Evolutionary conservation across 2,888 invertebrate species (phyloP).

Genomic region (Notodonta ziczac): DNA sequence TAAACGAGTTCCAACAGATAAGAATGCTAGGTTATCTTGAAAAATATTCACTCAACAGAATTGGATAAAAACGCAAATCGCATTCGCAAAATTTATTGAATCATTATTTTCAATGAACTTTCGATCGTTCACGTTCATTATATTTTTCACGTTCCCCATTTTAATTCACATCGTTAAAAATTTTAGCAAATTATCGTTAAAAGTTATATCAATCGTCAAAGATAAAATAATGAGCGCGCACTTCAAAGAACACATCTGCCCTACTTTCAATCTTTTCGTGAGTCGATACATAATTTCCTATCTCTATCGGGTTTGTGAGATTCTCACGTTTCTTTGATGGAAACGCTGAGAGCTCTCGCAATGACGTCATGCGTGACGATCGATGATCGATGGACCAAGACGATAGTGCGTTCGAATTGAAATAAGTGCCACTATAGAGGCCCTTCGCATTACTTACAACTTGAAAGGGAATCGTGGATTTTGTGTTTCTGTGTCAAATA

Average conservation of each 20-base stretch:
- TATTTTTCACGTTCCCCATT: constrained; percentile 21
- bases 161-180: constrained; percentile 33
- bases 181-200: constrained; percentile 30
- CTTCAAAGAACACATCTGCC: constrained; percentile 1
- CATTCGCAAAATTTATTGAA: constrained; percentile 24
- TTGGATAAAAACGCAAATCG: constrained; percentile 9
- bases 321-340: constrained; percentile 37
- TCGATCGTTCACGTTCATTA: constrained; percentile 15
- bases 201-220: constrained; percentile 27
- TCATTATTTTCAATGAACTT: constrained; percentile 28
- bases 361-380: constrained; percentile 37
- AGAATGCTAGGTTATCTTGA: too few relatives aligned
- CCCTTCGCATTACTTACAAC: constrained; percentile 18
- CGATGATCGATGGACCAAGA: constrained; percentile 42
- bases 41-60: too few relatives aligned
- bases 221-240: constrained; percentile 3
- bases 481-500: constrained; percentile 5
- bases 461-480: constrained; percentile 28
- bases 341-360: constrained; percentile 37
- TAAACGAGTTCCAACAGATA: too few relatives aligned
- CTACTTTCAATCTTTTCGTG: constrained; percentile 6
- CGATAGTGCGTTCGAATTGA: constrained; percentile 36
- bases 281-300: constrained; percentile 17
- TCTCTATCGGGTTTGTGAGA: constrained; percentile 37
- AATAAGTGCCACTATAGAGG: constrained; percentile 30